Evolutionary conservation across 2,888 invertebrate species (phyloP).

Genomic region (Dione vanillae): DNA sequence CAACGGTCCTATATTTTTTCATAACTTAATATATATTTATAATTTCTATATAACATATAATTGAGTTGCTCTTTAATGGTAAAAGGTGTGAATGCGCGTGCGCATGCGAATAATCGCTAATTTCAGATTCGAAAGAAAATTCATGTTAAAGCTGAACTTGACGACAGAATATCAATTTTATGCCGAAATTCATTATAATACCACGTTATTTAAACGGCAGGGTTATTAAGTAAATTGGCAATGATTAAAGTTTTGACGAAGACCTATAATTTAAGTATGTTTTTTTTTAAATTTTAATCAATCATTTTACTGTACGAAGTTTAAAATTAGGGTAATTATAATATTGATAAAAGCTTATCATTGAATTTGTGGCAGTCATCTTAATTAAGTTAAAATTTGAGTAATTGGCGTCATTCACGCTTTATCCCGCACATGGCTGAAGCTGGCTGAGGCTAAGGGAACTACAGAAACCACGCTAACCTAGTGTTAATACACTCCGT

Average conservation of each 20-base stretch:
- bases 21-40: too few species aligned
- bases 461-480: too few species aligned
- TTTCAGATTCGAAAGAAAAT: conserved; percentile 1
- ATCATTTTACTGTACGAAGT: conserved; percentile 16
- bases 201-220: conserved; percentile 15
- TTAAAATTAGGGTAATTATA: conserved; percentile 19
- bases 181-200: conserved; percentile 4
- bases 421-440: too few species aligned
- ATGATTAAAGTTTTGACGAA: conserved; percentile 4
- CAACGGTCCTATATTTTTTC: too few species aligned
- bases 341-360: not conserved
- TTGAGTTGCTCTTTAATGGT: conserved; percentile 46
- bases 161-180: conserved; percentile 9
- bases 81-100: conserved; percentile 36
- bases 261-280: conserved; percentile 11
- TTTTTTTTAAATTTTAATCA: conserved; percentile 12
- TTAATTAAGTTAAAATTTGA: conserved; percentile 17
- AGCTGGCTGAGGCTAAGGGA: too few species aligned
- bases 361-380: conserved; percentile 4
- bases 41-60: too few species aligned
- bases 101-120: conserved; percentile 14
- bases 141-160: conserved; percentile 6
- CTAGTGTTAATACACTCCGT: too few species aligned
- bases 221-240: conserved; percentile 22
- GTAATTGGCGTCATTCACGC: not conserved